Evolutionary conservation across 2,888 invertebrate species (phyloP), one percentile per base, ranked within the genome.

Genomic region (Philereme vetulata): DNA sequence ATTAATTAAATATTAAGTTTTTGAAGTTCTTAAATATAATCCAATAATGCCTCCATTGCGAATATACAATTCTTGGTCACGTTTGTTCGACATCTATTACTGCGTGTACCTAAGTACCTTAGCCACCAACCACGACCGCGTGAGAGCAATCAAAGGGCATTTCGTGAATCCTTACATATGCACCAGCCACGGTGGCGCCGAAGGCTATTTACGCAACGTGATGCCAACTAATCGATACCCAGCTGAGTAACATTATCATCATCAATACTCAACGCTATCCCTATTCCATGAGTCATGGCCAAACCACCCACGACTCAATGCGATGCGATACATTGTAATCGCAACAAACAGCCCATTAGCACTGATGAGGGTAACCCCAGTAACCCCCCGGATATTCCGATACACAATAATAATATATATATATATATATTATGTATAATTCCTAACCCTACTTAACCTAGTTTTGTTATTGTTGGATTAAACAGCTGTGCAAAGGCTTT

Each of bases 161-260:
- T 81, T 76, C 54, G 75, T 64, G 88, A 88, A 88, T 82, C 88
- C 89, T 79, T 82, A 88, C 73, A 85, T 77, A 74, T 86, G 86
- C 85, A 80, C 69, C 71, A 70, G 53, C 67, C 72, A 59, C 68
- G 76, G 72, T 36, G 65, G 43, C 67, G 64, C 46, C 66, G 74
- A 75, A 80, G 81, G 82, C 68, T 76, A 74, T 77, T 82, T 84
- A 85, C 84, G 81, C 82, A 85, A 85, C 75, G 67, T 75, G 75
- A 73, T 70, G 56, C 49, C 72, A 62, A 58, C 65, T 70, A 84
- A 87, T 87, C 87, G 77, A 88, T 86, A 86, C 64, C 57, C 67
- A 66, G 56, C 71, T 69, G 66, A 50, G 76, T 81, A 81, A 82
- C 73, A 78, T 76, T 81, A 84, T 74, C 74, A 71, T 80, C 81